Conservation (phyloP, 2,113 vertebrate genomes). For the Tychaedon coryphoeus region DNA sequence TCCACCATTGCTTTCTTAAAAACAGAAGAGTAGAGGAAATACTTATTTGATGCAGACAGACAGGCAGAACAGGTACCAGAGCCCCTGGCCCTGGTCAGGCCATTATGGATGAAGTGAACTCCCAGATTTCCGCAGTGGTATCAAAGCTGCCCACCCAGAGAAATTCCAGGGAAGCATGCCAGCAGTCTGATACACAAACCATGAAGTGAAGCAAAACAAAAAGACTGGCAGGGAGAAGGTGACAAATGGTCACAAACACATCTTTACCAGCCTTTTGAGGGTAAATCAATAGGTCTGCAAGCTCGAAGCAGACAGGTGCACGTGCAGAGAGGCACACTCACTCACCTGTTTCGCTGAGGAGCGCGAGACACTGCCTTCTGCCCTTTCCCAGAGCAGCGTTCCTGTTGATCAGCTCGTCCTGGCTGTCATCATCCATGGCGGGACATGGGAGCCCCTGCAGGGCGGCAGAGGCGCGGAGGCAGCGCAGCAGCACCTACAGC, state of each 20-base stretch:
- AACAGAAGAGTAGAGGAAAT: neutral
- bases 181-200: neutral
- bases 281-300: neutral
- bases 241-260: neutral
- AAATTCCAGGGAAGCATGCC: neutral
- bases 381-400: slow-evolving; percentile 72
- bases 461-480: neutral
- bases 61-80: neutral
- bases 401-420: slow-evolving; percentile 85
- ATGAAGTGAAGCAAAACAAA: neutral
- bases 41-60: neutral
- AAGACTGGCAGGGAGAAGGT: neutral
- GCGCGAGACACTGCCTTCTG: slow-evolving; percentile 47
- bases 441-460: slow-evolving; percentile 75
- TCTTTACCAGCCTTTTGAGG: neutral
- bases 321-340: fast-evolving
- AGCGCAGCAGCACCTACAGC: too few species aligned
- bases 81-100: neutral
- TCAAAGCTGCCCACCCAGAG: neutral
- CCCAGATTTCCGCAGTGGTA: neutral
- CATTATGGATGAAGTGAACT: fast-evolving
- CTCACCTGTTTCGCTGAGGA: slow-evolving; percentile 80
- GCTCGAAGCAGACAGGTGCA: fast-evolving
- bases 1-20: slow-evolving; percentile 75
- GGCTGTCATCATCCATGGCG: slow-evolving; percentile 91